Evolutionary conservation across 2,888 invertebrate species (phyloP), one percentile per base, ranked within the genome.

Genomic region (Cetonia aurata): DNA sequence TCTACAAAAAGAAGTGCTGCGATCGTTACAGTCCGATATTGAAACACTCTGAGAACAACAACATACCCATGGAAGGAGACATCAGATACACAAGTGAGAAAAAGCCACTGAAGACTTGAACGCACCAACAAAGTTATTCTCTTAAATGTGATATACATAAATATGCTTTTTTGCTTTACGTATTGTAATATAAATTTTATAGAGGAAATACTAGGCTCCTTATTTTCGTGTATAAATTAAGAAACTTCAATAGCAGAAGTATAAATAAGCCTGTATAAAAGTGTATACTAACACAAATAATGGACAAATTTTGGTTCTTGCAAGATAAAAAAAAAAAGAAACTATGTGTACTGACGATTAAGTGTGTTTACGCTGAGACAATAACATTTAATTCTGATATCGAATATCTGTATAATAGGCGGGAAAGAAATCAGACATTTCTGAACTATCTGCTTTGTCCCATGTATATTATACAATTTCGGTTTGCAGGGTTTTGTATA

Each of bases 21-120:
- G 73, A 70, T 65, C 69, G 69, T n/a, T 75, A 75, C 70, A 74
- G 69, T 33, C 73, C 72, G 3, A 74, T 74, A 13, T 71, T 71
- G 12, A 73, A 74, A 44, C 71, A 70, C 10, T 57, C 70, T 15
- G 69, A 72, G 42, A 74, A 75, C 60, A 74, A 74, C 62, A 75
- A 74, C 46, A 33, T 75, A 50, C 69, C 71, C 44, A 72, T 59
- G 25, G 52, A 65, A 46, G 53, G 55, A 6, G 44, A 67, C n/a
- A 57, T 59, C 10, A 60, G 50, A 13, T 69, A 65, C 46, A 53
- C 42, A 19, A 59, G 55, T 42, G 67, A 71, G 41, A 67, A 67
- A 41, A 67, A 31, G 19, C 71, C 59, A 37, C 67, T 71, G 31
- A 67, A 59, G 37, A 71, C 48, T 44, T 70, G 57, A 70, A 69